Percentiles rank a stretch among this genome's conserved stretches.
phyloP scores from a whole-genome alignment of 2,113 vertebrate species.

The Bos indicus region DNA sequence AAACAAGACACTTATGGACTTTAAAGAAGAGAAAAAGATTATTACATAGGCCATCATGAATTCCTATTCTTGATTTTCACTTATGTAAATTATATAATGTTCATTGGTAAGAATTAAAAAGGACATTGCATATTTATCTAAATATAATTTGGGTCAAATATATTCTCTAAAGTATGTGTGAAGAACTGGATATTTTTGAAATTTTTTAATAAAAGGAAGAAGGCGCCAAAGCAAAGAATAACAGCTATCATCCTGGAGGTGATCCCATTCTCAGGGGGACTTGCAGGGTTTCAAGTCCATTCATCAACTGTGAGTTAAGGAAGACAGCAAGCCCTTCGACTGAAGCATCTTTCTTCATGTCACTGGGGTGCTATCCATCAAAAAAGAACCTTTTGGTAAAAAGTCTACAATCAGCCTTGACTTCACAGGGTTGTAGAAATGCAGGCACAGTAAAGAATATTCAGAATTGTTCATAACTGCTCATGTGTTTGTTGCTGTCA shows the following conservation, averaged over 20 bases:
- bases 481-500: background rate
- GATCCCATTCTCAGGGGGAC: background rate
- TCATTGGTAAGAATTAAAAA: background rate
- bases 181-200: background rate
- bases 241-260: background rate
- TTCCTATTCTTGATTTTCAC: background rate
- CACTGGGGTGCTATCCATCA: background rate
- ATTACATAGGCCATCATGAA: background rate
- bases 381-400: background rate
- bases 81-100: background rate
- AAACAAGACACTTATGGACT: background rate
- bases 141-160: background rate
- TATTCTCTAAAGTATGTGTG: background rate
- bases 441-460: background rate
- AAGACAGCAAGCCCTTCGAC: background rate
- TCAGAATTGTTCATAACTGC: background rate
- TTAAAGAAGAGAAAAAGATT: background rate
- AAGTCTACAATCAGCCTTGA: background rate
- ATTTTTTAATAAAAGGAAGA: background rate
- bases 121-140: background rate
- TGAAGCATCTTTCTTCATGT: background rate
- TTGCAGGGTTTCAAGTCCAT: background rate
- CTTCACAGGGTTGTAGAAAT: slow-evolving; percentile 2
- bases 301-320: background rate
- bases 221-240: background rate